Conservation (phyloP, 92 coral and sea anemone genomes). For the Chrysogorgia sp. region DNA sequence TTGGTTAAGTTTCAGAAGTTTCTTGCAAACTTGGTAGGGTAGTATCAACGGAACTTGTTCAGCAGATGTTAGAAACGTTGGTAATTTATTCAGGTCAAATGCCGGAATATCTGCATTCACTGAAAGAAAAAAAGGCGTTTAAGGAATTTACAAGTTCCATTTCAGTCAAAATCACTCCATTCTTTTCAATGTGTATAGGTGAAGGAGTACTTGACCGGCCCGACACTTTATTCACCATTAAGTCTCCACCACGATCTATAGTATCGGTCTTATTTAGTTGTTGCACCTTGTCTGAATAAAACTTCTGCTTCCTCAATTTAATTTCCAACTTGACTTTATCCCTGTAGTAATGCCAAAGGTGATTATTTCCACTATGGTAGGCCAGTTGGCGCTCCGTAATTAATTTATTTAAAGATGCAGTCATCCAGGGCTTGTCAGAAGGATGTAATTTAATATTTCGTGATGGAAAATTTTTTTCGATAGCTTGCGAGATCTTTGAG, state of each 20-base stretch:
- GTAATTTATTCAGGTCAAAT: conserved; percentile 25
- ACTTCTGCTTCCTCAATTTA: conserved; percentile 21
- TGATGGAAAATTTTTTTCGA: conserved; percentile 24
- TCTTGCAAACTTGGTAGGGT: conserved; percentile 38
- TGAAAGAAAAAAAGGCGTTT: conserved; percentile 29
- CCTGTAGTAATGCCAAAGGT: conserved; percentile 38
- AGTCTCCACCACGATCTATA: conserved; percentile 59
- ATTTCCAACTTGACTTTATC: conserved; percentile 52
- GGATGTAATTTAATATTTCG: conserved; percentile 21
- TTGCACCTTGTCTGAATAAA: conserved; percentile 49
- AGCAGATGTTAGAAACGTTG: conserved; percentile 46
- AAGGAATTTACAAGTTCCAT: conserved; percentile 29
- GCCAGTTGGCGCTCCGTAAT: conserved; percentile 59
- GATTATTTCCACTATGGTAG: conserved; percentile 41
- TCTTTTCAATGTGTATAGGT: conserved; percentile 14
- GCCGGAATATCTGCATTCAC: conserved; percentile 55
- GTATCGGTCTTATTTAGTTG: conserved; percentile 50
- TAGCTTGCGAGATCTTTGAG: conserved; percentile 17
- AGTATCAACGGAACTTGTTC: conserved; percentile 5
- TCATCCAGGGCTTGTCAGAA: conserved; percentile 60
- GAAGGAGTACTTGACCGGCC: conserved; percentile 24
- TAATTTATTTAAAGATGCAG: conserved; percentile 38
- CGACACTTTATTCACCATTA: conserved; percentile 47
- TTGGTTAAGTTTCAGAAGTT: conserved; percentile 31
- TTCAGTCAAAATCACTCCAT: conserved; percentile 30